Percentiles rank a stretch among this genome's conserved stretches.
phyloP scores from a whole-genome alignment of 2,888 invertebrate species.

The Ptychoptera contaminata region DNA sequence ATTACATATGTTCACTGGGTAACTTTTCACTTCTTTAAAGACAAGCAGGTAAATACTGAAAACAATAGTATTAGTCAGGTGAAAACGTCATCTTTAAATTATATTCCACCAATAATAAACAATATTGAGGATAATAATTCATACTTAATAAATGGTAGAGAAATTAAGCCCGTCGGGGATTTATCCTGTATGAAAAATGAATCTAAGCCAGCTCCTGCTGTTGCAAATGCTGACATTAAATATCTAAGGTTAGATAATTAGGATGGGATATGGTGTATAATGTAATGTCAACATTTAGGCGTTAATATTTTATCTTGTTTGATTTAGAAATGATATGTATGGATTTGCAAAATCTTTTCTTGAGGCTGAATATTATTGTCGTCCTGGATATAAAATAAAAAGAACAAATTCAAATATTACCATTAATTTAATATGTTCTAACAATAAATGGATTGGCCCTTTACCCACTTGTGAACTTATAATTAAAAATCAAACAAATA shows the following conservation, averaged over 20 bases:
- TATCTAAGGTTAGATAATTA: conserved; percentile 11
- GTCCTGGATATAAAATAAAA: conserved; percentile 11
- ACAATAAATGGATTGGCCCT: conserved; percentile 11
- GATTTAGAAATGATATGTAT: conserved; percentile 11
- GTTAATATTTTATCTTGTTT: not conserved
- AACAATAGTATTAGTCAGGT: too few relatives aligned
- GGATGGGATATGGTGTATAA: not conserved
- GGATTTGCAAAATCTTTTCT: conserved; percentile 10
- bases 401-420: conserved; percentile 2
- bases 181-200: conserved; percentile 12
- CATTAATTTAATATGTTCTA: conserved; percentile 10
- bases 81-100: too few relatives aligned
- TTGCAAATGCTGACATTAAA: conserved; percentile 12
- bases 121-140: too few relatives aligned
- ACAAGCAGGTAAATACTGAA: too few relatives aligned
- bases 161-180: conserved; percentile 9
- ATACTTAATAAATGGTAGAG: not conserved
- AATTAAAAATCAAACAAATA: conserved; percentile 7
- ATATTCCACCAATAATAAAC: too few relatives aligned
- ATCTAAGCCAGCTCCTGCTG: conserved; percentile 12
- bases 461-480: conserved; percentile 9
- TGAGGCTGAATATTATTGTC: conserved; percentile 14
- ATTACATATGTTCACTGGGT: too few relatives aligned
- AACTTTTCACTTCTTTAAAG: too few relatives aligned
- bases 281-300: not conserved